Conservation (phyloP, 1,140 invertebrate species). For the Drosophila dunni region DNA sequence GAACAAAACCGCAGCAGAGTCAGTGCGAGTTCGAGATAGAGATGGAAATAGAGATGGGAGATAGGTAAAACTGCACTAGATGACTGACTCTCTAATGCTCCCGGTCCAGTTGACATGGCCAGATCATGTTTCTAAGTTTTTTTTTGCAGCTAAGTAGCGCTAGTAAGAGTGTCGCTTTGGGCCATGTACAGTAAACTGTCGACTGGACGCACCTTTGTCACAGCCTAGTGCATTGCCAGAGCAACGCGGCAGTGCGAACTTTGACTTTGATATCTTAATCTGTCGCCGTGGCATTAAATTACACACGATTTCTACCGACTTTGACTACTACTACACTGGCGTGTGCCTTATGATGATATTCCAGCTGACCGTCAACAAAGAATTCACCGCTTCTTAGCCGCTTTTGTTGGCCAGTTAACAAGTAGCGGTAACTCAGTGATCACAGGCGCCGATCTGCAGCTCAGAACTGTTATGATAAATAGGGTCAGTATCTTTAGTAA, state of each 20-base stretch:
- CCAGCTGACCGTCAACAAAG: constrained; percentile 53
- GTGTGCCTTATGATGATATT: constrained; percentile 67
- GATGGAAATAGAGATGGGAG: constrained; percentile 17
- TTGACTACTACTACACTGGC: constrained; percentile 34
- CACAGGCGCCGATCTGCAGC: constrained; percentile 67
- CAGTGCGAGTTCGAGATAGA: background rate
- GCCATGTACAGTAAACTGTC: constrained; percentile 17
- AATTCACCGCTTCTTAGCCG: constrained; percentile 62
- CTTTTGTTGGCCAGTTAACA: constrained; percentile 69
- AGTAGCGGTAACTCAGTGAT: constrained; percentile 75
- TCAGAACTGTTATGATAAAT: constrained; percentile 53
- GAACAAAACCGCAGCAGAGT: constrained; percentile 64
- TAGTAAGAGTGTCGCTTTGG: constrained; percentile 65
- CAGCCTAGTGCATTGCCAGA: constrained; percentile 63
- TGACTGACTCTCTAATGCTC: constrained; percentile 59
- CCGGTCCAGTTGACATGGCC: constrained; percentile 35
- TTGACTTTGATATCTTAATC: constrained; percentile 82
- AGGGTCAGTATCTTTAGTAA: constrained; percentile 5
- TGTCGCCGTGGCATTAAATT: constrained; percentile 69
- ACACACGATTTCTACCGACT: constrained; percentile 38
- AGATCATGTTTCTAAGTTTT: constrained; percentile 63
- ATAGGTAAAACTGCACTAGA: constrained; percentile 3
- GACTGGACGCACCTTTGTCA: constrained; percentile 63
- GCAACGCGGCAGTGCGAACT: constrained; percentile 67
- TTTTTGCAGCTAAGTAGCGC: background rate